These are phyloP conservation scores for Formica exsecta DNA, from an alignment of 1,140 invertebrate species.

Conservation along the genomic window DNA sequence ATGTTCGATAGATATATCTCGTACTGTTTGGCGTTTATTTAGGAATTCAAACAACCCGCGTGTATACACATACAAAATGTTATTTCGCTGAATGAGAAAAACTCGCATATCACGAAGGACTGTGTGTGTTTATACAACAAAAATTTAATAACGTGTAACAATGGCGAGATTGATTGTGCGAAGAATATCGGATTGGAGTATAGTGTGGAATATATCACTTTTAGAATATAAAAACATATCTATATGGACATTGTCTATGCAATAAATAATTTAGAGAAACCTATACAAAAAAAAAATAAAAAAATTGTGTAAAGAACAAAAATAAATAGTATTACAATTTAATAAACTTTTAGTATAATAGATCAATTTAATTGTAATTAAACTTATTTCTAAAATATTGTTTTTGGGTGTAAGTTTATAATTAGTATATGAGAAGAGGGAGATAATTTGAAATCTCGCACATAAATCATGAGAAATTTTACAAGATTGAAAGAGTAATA, in stretches of 20 bases:
- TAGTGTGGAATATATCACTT: neutral
- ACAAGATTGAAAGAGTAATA: neutral
- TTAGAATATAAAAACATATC: conserved; percentile 1
- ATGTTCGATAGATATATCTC: conserved; percentile 40
- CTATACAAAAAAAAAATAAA: too few species aligned
- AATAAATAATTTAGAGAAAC: neutral
- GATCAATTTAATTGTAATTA: conserved; percentile 1
- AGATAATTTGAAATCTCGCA: neutral
- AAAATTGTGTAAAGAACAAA: neutral
- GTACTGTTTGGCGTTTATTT: conserved; percentile 65
- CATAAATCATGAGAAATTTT: neutral
- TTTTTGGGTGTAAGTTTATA: neutral
- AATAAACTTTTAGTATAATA: too few species aligned
- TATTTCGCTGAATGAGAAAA: conserved; percentile 34
- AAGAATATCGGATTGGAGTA: conserved; percentile 25
- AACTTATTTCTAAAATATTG: neutral
- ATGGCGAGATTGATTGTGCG: conserved; percentile 36
- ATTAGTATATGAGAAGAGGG: too few species aligned
- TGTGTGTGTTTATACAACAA: conserved; percentile 26
- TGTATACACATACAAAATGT: conserved; percentile 24
- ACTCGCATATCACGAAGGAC: conserved; percentile 7
- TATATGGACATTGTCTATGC: neutral
- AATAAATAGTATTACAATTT: neutral
- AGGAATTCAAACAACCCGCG: conserved; percentile 54
- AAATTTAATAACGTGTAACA: conserved; percentile 54